Percentiles rank a stretch among this genome's conserved stretches.
Evolutionary conservation across 2,113 vertebrate genomes (phyloP).

Genomic region (Fulica atra): DNA sequence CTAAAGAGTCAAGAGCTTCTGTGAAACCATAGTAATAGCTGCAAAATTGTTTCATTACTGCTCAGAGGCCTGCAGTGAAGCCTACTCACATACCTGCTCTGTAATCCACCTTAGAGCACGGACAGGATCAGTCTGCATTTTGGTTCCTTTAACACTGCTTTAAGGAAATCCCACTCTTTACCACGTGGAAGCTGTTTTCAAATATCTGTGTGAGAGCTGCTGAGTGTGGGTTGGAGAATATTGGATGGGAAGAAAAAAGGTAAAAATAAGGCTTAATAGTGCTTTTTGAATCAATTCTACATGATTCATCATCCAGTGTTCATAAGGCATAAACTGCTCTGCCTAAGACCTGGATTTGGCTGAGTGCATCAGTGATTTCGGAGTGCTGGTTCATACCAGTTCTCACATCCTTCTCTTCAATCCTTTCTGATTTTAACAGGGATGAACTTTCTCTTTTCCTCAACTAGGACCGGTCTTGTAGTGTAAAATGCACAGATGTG

Average conservation of each 20-base stretch:
- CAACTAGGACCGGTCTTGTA: neutral
- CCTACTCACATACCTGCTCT: accelerated
- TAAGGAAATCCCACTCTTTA: neutral
- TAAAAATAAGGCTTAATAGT: neutral
- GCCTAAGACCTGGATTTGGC: neutral
- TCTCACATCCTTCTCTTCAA: neutral
- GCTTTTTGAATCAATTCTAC: neutral
- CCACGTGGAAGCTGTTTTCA: neutral
- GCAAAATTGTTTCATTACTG: neutral
- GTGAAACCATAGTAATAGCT: neutral
- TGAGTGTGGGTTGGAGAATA: neutral
- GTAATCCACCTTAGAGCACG: neutral
- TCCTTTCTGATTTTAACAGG: neutral
- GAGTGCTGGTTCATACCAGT: neutral
- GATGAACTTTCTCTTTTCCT: neutral
- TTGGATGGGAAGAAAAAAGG: neutral
- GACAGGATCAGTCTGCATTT: neutral
- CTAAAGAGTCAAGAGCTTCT: neutral
- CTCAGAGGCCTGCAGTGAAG: neutral
- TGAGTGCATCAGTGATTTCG: neutral
- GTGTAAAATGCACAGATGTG: neutral
- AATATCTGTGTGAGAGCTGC: neutral
- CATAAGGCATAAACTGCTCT: neutral
- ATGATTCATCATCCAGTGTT: neutral
- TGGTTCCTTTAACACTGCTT: neutral